phyloP scores from a whole-genome alignment of 2,113 vertebrate genomes.

The Thinocorus orbignyianus region DNA sequence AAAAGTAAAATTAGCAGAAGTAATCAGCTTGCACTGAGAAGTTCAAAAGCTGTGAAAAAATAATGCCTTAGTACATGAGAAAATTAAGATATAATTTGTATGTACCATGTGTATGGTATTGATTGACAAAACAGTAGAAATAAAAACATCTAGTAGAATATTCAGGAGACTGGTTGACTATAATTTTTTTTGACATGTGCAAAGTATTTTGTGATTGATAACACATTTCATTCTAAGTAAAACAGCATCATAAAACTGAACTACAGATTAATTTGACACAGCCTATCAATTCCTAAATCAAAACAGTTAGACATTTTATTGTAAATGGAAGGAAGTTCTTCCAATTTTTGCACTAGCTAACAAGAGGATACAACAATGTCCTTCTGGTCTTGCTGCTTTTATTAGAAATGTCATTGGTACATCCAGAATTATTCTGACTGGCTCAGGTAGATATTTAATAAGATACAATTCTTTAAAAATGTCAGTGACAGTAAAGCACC shows the following conservation, averaged over 20 bases:
- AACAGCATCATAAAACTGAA: neutral
- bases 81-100: neutral
- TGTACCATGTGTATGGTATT: neutral
- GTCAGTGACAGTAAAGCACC: slow-evolving; percentile 45
- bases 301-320: neutral
- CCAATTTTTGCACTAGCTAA: neutral
- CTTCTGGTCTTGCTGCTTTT: neutral
- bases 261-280: neutral
- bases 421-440: slow-evolving; percentile 23
- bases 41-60: neutral
- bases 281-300: neutral
- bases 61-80: neutral
- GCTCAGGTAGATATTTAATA: slow-evolving; percentile 54
- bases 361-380: neutral
- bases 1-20: neutral
- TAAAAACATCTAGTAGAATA: neutral
- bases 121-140: neutral
- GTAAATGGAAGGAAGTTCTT: neutral
- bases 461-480: slow-evolving; percentile 29
- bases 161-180: neutral
- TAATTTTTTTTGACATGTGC: neutral
- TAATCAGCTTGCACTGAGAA: neutral
- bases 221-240: neutral
- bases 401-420: slow-evolving; percentile 35
- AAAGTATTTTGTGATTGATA: neutral